A percentile compares a stretch with the other conserved stretches of the same genome.
Conservation (phyloP, 2,113 vertebrate genomes). For the Procavia capensis region DNA sequence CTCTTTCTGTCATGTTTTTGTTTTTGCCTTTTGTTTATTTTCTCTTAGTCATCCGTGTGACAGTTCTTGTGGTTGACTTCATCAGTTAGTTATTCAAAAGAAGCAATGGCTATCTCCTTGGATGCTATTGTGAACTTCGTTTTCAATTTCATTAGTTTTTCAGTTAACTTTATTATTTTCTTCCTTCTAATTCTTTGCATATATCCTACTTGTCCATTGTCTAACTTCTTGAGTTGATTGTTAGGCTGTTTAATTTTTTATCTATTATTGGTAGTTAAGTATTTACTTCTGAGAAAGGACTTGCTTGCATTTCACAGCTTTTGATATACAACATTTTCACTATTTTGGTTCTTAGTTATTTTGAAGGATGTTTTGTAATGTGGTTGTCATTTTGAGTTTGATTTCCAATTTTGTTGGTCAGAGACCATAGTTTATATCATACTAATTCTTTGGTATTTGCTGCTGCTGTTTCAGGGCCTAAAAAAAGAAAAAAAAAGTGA, state of each 20-base stretch:
- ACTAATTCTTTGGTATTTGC: not conserved
- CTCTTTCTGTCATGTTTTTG: not conserved
- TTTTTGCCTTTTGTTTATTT: not conserved
- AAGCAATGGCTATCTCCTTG: not conserved
- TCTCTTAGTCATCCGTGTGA: not conserved
- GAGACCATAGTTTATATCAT: not conserved
- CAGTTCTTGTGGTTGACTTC: not conserved
- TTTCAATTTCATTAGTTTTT: not conserved
- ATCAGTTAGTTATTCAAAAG: not conserved
- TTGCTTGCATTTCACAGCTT: not conserved
- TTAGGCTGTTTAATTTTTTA: not conserved
- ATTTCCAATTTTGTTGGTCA: not conserved
- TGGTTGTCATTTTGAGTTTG: not conserved
- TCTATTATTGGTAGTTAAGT: not conserved
- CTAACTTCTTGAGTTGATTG: not conserved
- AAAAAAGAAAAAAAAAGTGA: too few relatives aligned
- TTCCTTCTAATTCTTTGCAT: not conserved
- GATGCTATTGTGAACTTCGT: not conserved
- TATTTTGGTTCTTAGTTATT: not conserved
- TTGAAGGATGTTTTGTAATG: not conserved
- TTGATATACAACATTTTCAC: not conserved
- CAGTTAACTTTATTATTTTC: not conserved
- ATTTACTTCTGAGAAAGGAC: slow-evolving; percentile 13
- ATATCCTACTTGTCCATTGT: not conserved
- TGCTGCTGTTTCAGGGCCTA: not conserved